phyloP scores from a whole-genome alignment of 2,113 vertebrate genomes.

The Aythya baeri region DNA sequence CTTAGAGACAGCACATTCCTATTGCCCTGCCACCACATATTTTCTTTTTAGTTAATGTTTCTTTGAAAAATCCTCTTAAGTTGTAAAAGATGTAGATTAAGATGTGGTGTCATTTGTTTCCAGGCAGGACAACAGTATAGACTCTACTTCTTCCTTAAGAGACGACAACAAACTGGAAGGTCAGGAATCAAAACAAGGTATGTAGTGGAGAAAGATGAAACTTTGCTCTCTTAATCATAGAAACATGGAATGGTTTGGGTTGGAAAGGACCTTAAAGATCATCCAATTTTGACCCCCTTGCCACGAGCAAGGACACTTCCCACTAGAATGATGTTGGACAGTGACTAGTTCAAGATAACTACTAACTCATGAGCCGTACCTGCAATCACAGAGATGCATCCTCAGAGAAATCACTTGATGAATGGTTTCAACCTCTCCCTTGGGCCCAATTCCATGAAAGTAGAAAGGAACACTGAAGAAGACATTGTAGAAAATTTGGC shows the following conservation, averaged over 20 bases:
- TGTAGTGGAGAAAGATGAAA: conserved; percentile 7
- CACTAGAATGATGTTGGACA: background rate
- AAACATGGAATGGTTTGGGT: too few species aligned
- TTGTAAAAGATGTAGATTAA: background rate
- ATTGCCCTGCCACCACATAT: background rate
- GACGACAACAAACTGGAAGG: conserved; percentile 80
- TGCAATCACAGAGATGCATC: background rate
- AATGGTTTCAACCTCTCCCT: background rate
- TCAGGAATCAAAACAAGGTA: conserved; percentile 88
- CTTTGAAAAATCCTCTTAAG: background rate
- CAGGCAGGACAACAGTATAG: conserved; percentile 89
- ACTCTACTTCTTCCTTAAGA: conserved; percentile 86
- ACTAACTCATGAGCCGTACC: background rate
- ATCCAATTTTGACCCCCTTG: too few species aligned
- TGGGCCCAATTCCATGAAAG: background rate
- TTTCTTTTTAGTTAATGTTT: background rate
- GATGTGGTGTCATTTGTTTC: conserved; percentile 46
- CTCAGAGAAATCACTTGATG: background rate
- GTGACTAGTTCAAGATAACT: background rate
- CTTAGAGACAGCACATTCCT: background rate
- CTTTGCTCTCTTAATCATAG: background rate
- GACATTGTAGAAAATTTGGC: background rate
- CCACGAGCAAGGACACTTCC: too few species aligned
- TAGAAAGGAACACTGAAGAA: background rate
- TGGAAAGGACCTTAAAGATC: too few species aligned